Conservation (phyloP, 2,797 vertebrate genomes). For the Choloepus didactylus region DNA sequence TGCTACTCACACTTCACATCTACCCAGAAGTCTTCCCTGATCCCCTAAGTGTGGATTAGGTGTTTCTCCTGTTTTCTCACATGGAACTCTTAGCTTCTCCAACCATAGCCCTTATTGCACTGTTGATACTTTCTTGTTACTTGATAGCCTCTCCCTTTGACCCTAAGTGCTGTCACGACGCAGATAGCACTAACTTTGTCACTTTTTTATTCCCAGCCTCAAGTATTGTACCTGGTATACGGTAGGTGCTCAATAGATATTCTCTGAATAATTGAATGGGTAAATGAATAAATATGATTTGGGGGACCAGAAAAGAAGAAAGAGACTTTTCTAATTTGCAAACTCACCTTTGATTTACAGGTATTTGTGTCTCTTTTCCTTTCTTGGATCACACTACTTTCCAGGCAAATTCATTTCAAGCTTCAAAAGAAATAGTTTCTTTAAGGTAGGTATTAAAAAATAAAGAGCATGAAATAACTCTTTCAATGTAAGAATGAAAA, state of each 20-base stretch:
- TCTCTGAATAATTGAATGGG: background rate
- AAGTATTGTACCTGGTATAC: background rate
- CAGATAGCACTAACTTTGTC: background rate
- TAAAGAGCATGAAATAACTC: conserved; percentile 30
- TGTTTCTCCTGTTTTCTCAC: background rate
- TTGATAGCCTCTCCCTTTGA: background rate
- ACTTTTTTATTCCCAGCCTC: background rate
- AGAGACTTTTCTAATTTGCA: background rate
- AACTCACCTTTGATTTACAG: background rate
- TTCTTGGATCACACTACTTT: conserved; percentile 43
- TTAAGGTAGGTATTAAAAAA: conserved; percentile 55
- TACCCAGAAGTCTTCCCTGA: background rate
- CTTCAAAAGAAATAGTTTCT: conserved; percentile 43
- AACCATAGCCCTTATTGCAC: background rate
- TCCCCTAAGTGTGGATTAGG: background rate
- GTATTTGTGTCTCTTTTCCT: background rate
- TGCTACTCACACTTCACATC: background rate
- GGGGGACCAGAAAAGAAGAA: background rate
- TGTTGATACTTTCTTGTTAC: conserved; percentile 2
- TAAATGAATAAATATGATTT: conserved; percentile 22
- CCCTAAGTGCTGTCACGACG: background rate
- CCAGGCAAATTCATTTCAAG: background rate
- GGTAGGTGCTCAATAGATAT: background rate
- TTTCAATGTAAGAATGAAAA: conserved; percentile 52
- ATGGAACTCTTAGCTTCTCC: background rate